Conservation (phyloP, 1,140 invertebrate genomes). For the Camponotus floridanus region DNA sequence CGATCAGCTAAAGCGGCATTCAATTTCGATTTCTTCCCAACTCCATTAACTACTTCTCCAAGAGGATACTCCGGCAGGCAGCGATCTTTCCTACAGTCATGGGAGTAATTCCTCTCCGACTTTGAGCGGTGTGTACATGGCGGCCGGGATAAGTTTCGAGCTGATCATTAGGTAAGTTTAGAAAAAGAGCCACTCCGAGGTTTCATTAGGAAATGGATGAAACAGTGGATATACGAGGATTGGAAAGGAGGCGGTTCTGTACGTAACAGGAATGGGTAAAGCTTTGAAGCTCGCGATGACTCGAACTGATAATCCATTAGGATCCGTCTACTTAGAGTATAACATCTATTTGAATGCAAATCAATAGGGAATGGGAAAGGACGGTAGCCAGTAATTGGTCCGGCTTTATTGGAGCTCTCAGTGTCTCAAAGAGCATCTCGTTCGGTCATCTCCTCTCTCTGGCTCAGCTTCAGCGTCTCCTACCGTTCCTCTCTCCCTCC, state of each 20-base stretch:
- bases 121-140: slow-evolving; percentile 47
- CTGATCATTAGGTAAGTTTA: slow-evolving; percentile 82
- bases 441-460: slow-evolving; percentile 85
- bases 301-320: slow-evolving; percentile 87
- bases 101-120: slow-evolving; percentile 66
- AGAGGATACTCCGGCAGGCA: slow-evolving; percentile 59
- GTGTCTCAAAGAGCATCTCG: slow-evolving; percentile 86
- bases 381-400: slow-evolving; percentile 85
- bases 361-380: slow-evolving; percentile 86
- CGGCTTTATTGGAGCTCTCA: slow-evolving; percentile 86
- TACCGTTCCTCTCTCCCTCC: slow-evolving; percentile 63
- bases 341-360: slow-evolving; percentile 87
- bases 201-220: slow-evolving; percentile 87
- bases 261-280: slow-evolving; percentile 70
- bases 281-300: slow-evolving; percentile 86
- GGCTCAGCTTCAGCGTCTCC: slow-evolving; percentile 70
- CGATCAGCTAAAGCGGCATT: slow-evolving; percentile 66
- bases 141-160: slow-evolving; percentile 69
- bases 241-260: slow-evolving; percentile 81
- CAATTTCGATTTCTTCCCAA: slow-evolving; percentile 63
- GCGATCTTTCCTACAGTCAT: slow-evolving; percentile 61
- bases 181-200: slow-evolving; percentile 82
- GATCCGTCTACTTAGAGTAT: slow-evolving; percentile 87
- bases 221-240: slow-evolving; percentile 85
- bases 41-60: slow-evolving; percentile 64